phyloP scores from a whole-genome alignment of 2,888 invertebrate genomes.

The Glomeris marginata region DNA sequence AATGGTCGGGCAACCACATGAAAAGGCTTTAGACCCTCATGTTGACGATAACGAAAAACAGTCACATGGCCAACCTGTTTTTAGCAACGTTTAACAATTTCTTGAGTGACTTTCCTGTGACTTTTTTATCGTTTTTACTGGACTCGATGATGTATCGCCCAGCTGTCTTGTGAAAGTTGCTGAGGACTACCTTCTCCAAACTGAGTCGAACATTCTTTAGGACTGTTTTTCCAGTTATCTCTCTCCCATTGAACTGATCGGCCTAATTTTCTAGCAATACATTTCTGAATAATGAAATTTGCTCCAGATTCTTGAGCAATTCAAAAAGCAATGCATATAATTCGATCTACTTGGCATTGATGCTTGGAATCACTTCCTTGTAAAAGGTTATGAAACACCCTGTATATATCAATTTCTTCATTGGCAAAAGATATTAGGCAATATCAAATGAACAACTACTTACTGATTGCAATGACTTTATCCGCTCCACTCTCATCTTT shows the following conservation, averaged over 20 bases:
- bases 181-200: neutral
- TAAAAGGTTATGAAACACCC: too few relatives aligned
- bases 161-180: neutral
- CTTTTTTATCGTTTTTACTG: neutral
- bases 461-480: too few relatives aligned
- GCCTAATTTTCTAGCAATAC: neutral
- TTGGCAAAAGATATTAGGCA: too few relatives aligned
- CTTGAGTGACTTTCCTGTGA: neutral
- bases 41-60: neutral
- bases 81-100: neutral
- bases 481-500: too few relatives aligned
- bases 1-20: neutral
- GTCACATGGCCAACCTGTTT: neutral
- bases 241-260: neutral
- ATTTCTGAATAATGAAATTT: neutral
- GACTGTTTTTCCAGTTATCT: neutral
- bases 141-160: too few relatives aligned
- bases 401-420: too few relatives aligned
- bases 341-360: neutral
- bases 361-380: neutral
- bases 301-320: neutral
- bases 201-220: neutral
- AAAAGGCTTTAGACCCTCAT: neutral
- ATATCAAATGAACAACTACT: too few relatives aligned
- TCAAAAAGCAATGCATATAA: neutral